A percentile compares a stretch with the other conserved stretches of the same genome.
Conservation (phyloP, 2,888 invertebrate genomes). For the Melipona beecheii region DNA sequence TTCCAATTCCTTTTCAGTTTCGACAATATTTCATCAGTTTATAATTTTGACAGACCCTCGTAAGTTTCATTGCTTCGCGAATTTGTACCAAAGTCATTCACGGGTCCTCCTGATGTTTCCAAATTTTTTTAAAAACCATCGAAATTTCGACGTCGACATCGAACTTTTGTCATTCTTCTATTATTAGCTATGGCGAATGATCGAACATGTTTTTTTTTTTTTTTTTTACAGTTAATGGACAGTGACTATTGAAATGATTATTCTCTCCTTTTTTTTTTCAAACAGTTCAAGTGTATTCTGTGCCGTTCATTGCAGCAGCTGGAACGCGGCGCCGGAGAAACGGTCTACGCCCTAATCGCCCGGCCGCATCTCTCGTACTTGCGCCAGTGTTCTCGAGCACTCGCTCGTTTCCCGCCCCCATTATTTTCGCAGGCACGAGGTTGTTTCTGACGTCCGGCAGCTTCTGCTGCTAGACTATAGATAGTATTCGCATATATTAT, state of each 20-base stretch:
- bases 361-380: slow-evolving; percentile 49
- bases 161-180: no score
- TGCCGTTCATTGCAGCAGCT: slow-evolving; percentile 20
- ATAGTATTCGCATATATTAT: slow-evolving; percentile 47
- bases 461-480: slow-evolving; percentile 18
- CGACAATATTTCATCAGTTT: no score
- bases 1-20: no score
- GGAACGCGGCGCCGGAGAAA: slow-evolving; percentile 31
- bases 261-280: neutral
- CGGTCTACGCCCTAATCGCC: slow-evolving; percentile 52
- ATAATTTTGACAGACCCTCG: no score
- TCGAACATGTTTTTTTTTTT: no score
- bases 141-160: no score
- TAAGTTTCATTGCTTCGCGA: no score
- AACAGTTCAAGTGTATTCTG: slow-evolving; percentile 18
- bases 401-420: slow-evolving; percentile 55
- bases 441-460: slow-evolving; percentile 59
- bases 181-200: no score
- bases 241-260: slow-evolving; percentile 6
- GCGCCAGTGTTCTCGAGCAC: slow-evolving; percentile 45
- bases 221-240: neutral
- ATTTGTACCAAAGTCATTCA: no score
- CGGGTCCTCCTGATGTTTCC: no score
- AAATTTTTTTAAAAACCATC: no score
- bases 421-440: slow-evolving; percentile 55